These are phyloP conservation scores for Catharus bicknelli DNA, from an alignment of 2,113 vertebrate species.

Conservation along the genomic window DNA sequence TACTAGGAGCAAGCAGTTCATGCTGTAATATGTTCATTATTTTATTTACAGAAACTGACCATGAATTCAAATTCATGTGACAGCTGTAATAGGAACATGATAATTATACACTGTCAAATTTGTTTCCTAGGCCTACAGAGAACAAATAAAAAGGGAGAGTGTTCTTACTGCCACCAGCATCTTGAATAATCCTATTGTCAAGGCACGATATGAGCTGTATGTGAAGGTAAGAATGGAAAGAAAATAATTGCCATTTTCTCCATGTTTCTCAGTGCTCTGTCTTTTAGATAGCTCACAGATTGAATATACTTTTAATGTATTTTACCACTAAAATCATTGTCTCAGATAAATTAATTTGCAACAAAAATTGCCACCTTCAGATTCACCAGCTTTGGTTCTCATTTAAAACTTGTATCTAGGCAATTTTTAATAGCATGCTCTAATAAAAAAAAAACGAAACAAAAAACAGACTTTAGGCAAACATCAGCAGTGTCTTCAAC, in stretches of 20 bases:
- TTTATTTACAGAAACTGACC: not conserved
- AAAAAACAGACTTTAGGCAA: not conserved
- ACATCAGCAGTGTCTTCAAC: too few species aligned
- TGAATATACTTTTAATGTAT: not conserved
- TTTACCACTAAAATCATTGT: not conserved
- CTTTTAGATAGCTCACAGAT: not conserved
- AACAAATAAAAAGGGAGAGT: constrained; percentile 87
- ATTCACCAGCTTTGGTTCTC: not conserved
- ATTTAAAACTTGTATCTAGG: not conserved
- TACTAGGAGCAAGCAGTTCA: not conserved
- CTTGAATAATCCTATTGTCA: constrained; percentile 87
- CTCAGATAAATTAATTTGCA: not conserved
- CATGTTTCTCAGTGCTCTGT: not conserved
- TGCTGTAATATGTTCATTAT: not conserved
- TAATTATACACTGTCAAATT: not conserved
- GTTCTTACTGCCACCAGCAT: constrained; percentile 88
- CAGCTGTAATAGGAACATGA: not conserved
- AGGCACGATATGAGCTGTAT: constrained; percentile 83
- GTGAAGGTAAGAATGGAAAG: constrained; percentile 81
- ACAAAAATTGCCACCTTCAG: not conserved
- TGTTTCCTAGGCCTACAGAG: constrained; percentile 81
- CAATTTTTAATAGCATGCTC: not conserved
- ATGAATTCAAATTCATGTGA: not conserved
- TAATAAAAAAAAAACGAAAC: not conserved
- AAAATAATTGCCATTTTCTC: not conserved